Evolutionary conservation across 2,113 vertebrate genomes (phyloP).

Genomic region (Sardina pilchardus): DNA sequence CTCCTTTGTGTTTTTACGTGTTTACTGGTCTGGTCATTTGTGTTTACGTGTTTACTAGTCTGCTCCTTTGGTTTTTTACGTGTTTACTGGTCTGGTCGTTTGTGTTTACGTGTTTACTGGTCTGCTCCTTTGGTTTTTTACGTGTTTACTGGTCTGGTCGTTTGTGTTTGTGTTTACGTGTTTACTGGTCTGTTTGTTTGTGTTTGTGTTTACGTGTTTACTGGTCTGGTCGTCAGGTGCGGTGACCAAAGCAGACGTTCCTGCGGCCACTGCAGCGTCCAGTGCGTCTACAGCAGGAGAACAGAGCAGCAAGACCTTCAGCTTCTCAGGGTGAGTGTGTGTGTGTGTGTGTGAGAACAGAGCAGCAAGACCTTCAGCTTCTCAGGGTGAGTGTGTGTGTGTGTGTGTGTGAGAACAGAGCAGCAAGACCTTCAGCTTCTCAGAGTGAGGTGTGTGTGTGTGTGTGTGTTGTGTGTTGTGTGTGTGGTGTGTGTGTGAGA

Average conservation of each 20-base stretch:
- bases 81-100: no score
- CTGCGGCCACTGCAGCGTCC: conserved; percentile 52
- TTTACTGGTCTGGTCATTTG: no score
- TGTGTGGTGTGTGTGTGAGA: conserved; percentile 45
- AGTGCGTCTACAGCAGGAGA: conserved; percentile 64
- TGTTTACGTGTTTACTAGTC: no score
- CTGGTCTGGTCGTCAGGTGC: conserved; percentile 54
- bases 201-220: background rate
- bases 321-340: conserved; percentile 59
- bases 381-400: conserved; percentile 34
- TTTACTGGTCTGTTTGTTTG: no score
- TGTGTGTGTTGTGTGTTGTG: conserved; percentile 61
- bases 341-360: conserved; percentile 56
- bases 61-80: no score
- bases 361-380: conserved; percentile 79
- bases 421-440: conserved; percentile 78
- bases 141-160: background rate
- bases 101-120: no score
- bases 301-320: conserved; percentile 77
- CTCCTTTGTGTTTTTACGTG: no score
- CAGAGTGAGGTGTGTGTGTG: conserved; percentile 27
- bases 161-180: background rate
- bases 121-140: no score
- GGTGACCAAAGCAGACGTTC: conserved; percentile 66
- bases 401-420: conserved; percentile 59